These are phyloP conservation scores for Heliconius hermathena DNA, from an alignment of 1,140 invertebrate genomes.

Conservation along the genomic window DNA sequence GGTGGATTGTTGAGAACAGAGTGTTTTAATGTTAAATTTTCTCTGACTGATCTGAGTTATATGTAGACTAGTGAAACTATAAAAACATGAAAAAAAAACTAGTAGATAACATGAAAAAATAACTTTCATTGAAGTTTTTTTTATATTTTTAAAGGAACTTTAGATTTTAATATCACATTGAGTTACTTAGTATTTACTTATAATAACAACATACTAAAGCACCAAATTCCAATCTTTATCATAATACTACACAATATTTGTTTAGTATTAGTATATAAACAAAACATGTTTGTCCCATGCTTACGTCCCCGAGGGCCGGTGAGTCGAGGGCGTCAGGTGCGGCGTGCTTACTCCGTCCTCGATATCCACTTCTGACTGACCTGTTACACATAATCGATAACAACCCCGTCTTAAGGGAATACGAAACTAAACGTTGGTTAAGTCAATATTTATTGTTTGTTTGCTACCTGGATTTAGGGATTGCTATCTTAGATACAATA, in stretches of 20 bases:
- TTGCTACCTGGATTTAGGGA: not conserved
- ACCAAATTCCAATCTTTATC: not conserved
- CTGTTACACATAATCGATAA: conserved; percentile 33
- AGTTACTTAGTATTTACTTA: no score
- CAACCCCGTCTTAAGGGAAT: conserved; percentile 14
- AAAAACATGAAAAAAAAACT: no score
- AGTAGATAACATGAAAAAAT: no score
- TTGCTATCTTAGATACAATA: not conserved
- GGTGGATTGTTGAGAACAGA: no score
- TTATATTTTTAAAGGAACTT: no score
- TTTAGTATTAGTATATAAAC: conserved; percentile 11
- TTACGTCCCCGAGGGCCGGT: conserved; percentile 14
- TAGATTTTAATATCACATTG: no score
- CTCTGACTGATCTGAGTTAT: no score
- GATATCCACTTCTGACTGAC: conserved; percentile 30
- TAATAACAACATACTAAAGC: no score
- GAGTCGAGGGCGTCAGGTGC: conserved; percentile 29
- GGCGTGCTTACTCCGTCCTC: conserved; percentile 29
- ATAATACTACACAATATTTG: not conserved
- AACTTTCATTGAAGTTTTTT: no score
- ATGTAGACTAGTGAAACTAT: no score
- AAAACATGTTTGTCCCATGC: conserved; percentile 1
- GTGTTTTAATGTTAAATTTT: no score
- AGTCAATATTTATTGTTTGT: conserved; percentile 7
- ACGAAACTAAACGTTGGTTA: conserved; percentile 10